A percentile compares a stretch with the other conserved stretches of the same genome.
Evolutionary conservation across 2,113 vertebrate species (phyloP).

Genomic region (Clarias magur): DNA sequence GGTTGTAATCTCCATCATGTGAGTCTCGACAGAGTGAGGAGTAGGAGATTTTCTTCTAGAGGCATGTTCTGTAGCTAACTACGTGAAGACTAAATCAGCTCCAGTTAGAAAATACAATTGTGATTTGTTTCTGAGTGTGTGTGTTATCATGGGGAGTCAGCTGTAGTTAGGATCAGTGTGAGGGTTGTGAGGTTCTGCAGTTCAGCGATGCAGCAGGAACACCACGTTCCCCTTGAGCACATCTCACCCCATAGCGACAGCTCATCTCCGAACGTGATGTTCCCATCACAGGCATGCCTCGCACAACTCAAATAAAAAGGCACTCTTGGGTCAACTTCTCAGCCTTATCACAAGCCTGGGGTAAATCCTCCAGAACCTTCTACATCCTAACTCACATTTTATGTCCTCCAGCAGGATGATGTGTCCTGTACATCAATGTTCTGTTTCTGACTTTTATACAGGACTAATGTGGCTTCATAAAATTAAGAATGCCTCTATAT

Average conservation of each 20-base stretch:
- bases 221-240: constrained; percentile 2
- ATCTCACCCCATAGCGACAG: neutral
- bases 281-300: neutral
- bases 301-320: neutral
- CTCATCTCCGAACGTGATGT: neutral
- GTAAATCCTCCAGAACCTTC: neutral
- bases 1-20: neutral
- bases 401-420: neutral
- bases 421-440: neutral
- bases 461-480: neutral
- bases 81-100: constrained; percentile 36
- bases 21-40: neutral
- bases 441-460: neutral
- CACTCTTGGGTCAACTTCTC: neutral
- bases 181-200: neutral
- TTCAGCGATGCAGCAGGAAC: constrained; percentile 7
- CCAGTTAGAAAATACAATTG: constrained; percentile 24
- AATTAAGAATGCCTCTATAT: neutral
- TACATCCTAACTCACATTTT: neutral
- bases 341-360: neutral
- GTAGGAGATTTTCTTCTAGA: neutral
- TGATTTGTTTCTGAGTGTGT: constrained; percentile 15
- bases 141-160: constrained; percentile 15
- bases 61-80: neutral
- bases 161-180: constrained; percentile 31